A percentile compares a stretch with the other conserved stretches of the same genome.
Conservation (phyloP, 2,797 vertebrate species). For the Hoplostethus atlanticus region DNA sequence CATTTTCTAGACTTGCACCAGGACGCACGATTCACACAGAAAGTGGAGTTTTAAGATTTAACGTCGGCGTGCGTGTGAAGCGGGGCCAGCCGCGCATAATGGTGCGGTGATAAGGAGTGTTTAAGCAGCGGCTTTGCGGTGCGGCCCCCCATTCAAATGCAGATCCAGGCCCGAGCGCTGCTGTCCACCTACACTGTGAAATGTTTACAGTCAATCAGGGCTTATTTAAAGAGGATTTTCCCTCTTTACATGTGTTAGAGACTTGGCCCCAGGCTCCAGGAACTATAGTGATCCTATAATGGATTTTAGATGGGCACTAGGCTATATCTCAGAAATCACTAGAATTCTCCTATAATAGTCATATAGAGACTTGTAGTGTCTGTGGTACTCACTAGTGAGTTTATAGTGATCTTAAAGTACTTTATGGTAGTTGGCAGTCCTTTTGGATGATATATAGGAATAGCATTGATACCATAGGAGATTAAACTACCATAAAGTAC, state of each 20-base stretch:
- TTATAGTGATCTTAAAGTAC: no score
- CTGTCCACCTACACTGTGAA: neutral
- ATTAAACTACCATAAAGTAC: no score
- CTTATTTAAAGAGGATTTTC: conserved; percentile 16
- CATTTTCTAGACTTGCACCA: no score
- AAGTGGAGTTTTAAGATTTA: neutral
- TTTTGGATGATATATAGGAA: no score
- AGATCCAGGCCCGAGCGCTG: conserved; percentile 28
- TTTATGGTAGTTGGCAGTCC: no score
- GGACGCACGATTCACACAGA: no score
- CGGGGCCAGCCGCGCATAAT: neutral
- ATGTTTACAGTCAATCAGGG: conserved; percentile 51
- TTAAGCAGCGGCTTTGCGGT: conserved; percentile 33
- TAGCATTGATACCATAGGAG: no score
- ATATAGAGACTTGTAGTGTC: no score
- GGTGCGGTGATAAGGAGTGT: conserved; percentile 51
- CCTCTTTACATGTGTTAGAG: conserved; percentile 28
- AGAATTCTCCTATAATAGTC: no score
- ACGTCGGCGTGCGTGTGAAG: no score
- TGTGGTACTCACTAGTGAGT: no score
- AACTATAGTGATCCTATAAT: neutral
- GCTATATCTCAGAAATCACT: no score
- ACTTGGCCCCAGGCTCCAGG: conserved; percentile 19
- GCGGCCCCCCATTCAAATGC: conserved; percentile 46
- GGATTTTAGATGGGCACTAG: neutral